phyloP scores from a whole-genome alignment of 2,888 invertebrate genomes.

The Seira musarum region DNA sequence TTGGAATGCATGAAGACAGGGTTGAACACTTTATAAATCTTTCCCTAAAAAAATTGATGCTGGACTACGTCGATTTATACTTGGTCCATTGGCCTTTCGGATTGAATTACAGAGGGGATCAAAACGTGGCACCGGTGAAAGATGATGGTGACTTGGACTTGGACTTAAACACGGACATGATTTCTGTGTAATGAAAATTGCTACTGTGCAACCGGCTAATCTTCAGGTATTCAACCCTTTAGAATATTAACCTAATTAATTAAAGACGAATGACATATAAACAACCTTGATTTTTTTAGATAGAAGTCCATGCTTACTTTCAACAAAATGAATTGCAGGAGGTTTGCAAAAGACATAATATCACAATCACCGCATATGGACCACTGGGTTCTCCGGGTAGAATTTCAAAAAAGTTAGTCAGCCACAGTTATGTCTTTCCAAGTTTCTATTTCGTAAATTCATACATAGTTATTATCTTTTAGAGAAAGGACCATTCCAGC shows the following conservation, averaged over 20 bases:
- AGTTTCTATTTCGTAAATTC: background rate
- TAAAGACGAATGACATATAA: background rate
- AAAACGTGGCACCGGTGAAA: constrained; percentile 79
- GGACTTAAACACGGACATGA: constrained; percentile 74
- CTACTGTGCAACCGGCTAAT: constrained; percentile 78
- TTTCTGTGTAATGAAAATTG: constrained; percentile 77
- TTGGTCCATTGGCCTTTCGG: constrained; percentile 85
- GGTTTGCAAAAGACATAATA: constrained; percentile 78
- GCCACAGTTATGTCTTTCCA: background rate
- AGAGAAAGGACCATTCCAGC: constrained; percentile 30
- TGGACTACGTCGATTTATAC: constrained; percentile 88
- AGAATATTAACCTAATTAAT: background rate
- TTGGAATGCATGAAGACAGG: constrained; percentile 79
- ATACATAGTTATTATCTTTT: background rate
- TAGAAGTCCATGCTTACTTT: constrained; percentile 85
- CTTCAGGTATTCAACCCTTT: constrained; percentile 70
- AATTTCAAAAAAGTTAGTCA: constrained; percentile 28
- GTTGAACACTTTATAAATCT: constrained; percentile 80
- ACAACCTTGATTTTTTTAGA: constrained; percentile 72
- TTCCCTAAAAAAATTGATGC: constrained; percentile 80
- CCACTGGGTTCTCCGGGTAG: constrained; percentile 84
- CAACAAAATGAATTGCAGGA: constrained; percentile 79
- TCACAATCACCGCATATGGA: constrained; percentile 85
- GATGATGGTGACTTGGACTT: constrained; percentile 73
- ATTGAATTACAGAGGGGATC: constrained; percentile 78